Percentiles rank a stretch among this genome's conserved stretches.
Conservation (phyloP, 2,888 invertebrate genomes). For the Venusia cambrica region DNA sequence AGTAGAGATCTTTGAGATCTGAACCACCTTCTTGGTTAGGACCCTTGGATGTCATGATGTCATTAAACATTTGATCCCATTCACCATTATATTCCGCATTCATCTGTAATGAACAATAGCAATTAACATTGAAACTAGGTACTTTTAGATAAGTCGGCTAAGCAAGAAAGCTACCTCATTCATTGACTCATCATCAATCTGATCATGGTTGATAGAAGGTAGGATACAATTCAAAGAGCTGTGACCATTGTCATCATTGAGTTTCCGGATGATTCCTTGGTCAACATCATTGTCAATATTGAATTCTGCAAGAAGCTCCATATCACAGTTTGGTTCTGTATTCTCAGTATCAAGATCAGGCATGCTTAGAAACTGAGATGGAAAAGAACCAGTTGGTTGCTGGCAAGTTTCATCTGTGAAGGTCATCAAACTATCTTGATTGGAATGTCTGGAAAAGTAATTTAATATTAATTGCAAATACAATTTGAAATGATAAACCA, state of each 20-base stretch:
- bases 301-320: conserved; percentile 64
- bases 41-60: conserved; percentile 60
- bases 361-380: conserved; percentile 62
- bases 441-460: conserved; percentile 49
- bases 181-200: conserved; percentile 61
- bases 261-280: conserved; percentile 46
- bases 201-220: conserved; percentile 64
- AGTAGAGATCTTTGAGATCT: conserved; percentile 70
- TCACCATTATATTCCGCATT: conserved; percentile 64
- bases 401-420: conserved; percentile 54
- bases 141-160: background rate
- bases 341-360: conserved; percentile 60
- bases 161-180: conserved; percentile 46
- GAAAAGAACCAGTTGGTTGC: conserved; percentile 51
- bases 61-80: conserved; percentile 76
- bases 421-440: conserved; percentile 49
- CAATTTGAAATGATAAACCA: no score
- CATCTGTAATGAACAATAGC: conserved; percentile 44
- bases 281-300: conserved; percentile 59
- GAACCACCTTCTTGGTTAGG: conserved; percentile 61
- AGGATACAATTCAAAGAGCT: conserved; percentile 68
- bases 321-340: conserved; percentile 42
- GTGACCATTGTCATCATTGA: conserved; percentile 42
- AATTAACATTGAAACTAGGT: background rate
- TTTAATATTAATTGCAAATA: no score